Base-by-base conservation (phyloP, 2,797 vertebrate species). In the Falco rusticolus region DNA sequence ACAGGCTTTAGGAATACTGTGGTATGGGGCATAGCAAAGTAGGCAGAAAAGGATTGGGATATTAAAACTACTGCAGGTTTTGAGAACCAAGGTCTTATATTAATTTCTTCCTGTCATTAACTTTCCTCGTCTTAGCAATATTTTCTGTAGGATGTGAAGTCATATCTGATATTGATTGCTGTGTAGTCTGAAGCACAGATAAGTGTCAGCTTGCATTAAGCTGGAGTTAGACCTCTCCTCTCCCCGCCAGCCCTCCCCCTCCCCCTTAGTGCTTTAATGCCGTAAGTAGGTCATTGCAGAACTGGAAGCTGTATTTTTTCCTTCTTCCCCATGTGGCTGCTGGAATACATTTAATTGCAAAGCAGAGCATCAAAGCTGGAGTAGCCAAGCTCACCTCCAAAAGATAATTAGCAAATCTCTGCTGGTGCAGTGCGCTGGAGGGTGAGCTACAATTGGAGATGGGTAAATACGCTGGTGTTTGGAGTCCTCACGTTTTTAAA, bases 251-350 rank as follows among this genome's bases (percentile, higher is more conserved):
- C 70, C 41, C 74, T 82, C 70, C 82, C 64, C 65, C 63, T 92
- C 87, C 96, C 45, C 59, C 89, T 89, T 77, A 8, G 70, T 74
- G 92, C 94, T 93, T 94, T 95, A 90, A 78, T 89, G 85, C 81
- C 0, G 2, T 91, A 97, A 97, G 95, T 97, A 97, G 97, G 97
- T 97, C 97, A 97, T 54, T 79, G 87, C 90, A 97, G 94, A 97
- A 96, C 94, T 96, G 93, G 93, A 96, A 90, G 85, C 95, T 93
- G 78, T 87, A 24, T 94, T 94, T 96, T 93, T 64, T 33, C 45
- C 45, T 53, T 95, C 84, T 93, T 45, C 88, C 93, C 68, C 85
- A 53, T 93, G 95, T 76, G 95, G 84, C 69, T 95, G 89, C 85
- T 96, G 87, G 92, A 96, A 96, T 94, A 92, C 53, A 79, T 96